These are phyloP conservation scores for Macrosteles quadrilineatus DNA, from an alignment of 1,140 invertebrate species.

Conservation along the genomic window DNA sequence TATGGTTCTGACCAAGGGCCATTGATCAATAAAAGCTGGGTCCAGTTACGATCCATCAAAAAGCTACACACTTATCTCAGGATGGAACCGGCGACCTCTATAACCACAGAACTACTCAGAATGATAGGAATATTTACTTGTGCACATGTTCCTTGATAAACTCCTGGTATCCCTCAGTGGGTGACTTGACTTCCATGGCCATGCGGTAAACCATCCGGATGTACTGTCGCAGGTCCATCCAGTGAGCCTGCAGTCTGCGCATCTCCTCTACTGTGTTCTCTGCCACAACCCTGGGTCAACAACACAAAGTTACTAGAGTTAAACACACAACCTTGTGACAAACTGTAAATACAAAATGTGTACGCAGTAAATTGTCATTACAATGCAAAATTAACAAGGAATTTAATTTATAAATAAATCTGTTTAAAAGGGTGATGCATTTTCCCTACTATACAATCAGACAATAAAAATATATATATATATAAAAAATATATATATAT, in stretches of 20 bases:
- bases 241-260: constrained; percentile 55
- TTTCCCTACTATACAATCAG: too few species aligned
- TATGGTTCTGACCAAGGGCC: too few species aligned
- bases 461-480: too few species aligned
- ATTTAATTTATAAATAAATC: too few species aligned
- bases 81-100: too few species aligned
- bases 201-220: constrained; percentile 54
- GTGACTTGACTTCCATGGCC: constrained; percentile 49
- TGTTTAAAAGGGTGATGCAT: too few species aligned
- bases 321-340: constrained; percentile 26
- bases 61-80: too few species aligned
- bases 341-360: background rate
- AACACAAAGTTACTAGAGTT: constrained; percentile 12
- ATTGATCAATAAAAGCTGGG: too few species aligned
- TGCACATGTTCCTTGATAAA: constrained; percentile 45
- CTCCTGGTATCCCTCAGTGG: constrained; percentile 38
- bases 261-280: constrained; percentile 55
- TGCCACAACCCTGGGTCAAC: constrained; percentile 49
- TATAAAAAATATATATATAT: too few species aligned
- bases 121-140: constrained; percentile 44
- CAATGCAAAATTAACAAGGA: background rate
- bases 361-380: background rate
- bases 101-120: too few species aligned
- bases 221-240: constrained; percentile 57
- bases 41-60: too few species aligned